phyloP scores from a whole-genome alignment of 2,797 vertebrate genomes.

The Lateolabrax maculatus region DNA sequence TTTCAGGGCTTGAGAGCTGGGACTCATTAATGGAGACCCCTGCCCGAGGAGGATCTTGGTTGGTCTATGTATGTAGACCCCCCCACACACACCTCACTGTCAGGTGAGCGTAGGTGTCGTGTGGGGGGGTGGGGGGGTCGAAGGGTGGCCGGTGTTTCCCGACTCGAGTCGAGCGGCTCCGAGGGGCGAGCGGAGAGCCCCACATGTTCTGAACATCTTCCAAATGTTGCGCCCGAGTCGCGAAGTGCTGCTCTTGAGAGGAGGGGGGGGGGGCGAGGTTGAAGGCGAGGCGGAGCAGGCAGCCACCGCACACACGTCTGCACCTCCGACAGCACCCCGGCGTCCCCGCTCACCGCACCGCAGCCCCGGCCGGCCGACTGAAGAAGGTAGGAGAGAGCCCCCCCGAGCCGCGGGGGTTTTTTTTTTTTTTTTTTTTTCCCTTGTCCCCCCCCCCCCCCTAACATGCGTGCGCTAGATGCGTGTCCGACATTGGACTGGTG shows the following conservation, averaged over 20 bases:
- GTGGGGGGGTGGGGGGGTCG: not conserved
- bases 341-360: slow-evolving; percentile 41
- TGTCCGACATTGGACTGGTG: slow-evolving; percentile 50
- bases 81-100: no score
- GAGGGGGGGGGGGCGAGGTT: slow-evolving; percentile 77
- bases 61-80: no score
- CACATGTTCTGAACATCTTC: slow-evolving; percentile 80
- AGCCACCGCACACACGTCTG: slow-evolving; percentile 34
- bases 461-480: slow-evolving; percentile 42
- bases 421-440: no score
- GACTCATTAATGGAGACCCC: not conserved
- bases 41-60: not conserved
- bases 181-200: slow-evolving; percentile 70
- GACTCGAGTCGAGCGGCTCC: slow-evolving; percentile 80
- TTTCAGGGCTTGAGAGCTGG: not conserved
- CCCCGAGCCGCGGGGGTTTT: not conserved
- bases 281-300: slow-evolving; percentile 64
- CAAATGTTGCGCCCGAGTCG: slow-evolving; percentile 81
- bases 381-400: no score
- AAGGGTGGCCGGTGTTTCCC: slow-evolving; percentile 72
- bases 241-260: slow-evolving; percentile 75
- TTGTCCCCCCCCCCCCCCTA: no score
- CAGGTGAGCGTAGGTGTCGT: slow-evolving; percentile 30
- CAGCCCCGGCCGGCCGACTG: slow-evolving; percentile 6
- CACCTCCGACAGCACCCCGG: slow-evolving; percentile 39